Conservation (phyloP, 2,113 vertebrate species). For the Pleuronectes platessa region DNA sequence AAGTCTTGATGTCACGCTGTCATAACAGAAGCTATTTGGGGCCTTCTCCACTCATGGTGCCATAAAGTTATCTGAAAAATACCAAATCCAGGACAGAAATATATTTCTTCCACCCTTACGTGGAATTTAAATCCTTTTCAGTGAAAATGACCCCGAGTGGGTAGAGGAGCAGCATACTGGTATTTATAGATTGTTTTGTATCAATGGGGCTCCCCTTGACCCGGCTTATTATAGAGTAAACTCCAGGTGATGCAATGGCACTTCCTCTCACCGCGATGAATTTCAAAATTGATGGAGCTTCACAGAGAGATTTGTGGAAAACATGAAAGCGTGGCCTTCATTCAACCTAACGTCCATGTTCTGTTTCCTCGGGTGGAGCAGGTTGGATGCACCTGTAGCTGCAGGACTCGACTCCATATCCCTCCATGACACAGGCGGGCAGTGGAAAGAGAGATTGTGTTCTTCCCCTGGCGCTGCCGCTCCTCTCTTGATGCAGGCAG, state of each 20-base stretch:
- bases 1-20: conserved; percentile 34
- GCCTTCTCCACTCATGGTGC: too few species aligned
- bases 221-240: conserved; percentile 1
- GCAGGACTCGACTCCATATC: background rate
- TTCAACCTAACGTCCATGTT: background rate
- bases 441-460: background rate
- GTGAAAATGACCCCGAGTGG: background rate
- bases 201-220: background rate
- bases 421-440: background rate
- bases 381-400: background rate
- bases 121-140: background rate
- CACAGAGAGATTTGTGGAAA: background rate
- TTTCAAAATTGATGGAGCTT: background rate
- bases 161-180: background rate
- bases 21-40: conserved; percentile 22
- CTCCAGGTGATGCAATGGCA: background rate
- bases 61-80: conserved; percentile 1
- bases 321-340: background rate
- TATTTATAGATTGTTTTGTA: background rate
- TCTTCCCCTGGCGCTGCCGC: too few species aligned
- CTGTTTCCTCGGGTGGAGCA: background rate
- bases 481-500: background rate
- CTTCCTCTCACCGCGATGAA: background rate
- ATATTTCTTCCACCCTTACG: background rate
- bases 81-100: background rate